Base-by-base conservation (phyloP, 2,888 invertebrate species). In the Pseudococcus longispinus region DNA sequence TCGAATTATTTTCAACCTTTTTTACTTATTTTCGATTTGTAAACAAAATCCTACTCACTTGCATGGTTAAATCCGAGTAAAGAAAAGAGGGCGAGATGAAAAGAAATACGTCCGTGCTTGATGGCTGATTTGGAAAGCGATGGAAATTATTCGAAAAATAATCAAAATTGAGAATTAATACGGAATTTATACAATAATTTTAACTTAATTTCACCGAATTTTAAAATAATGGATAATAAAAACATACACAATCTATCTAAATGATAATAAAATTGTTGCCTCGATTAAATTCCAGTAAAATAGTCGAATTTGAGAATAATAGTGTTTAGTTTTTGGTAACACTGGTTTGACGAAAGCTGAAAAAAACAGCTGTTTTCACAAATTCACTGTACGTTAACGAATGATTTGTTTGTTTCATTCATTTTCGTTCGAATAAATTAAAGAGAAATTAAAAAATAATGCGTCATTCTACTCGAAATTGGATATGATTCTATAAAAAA, bases 11-110 rank as follows among this genome's bases (percentile, higher is more conserved):
- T 11, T 15, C 15, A 60, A n/a, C 4, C n/a, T n/a, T 55, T 4
- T 2, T 42, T 42, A 9, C 2, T n/a, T 23, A 80, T 42, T 32
- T 74, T 11, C 2, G 37, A 42, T 20, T 13, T 0, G 29, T 80
- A 42, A 80, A 42, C 42, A 42, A 80, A 80, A 42, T 80, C 13
- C 6, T 80, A 80, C 77, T 80, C 77, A 80, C 77, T 80, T 80
- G 77, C 77, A 80, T 80, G 77, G 13, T 80, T 42, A 42, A 29
- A 23, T 42, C 42, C 42, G 42, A 23, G 60, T 42, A 11, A 4
- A 42, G 20, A 42, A 80, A 37, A 2, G n/a, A 37, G 77, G 42
- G 37, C 77, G 77, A 42, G 26, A 4, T 23, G 3, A 1, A 65
- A 1, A 26, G 23, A 60, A 60, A 23, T 60, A 60, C 13, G 23